Percentiles rank a stretch among this genome's conserved stretches.
Evolutionary conservation across 1,140 invertebrate species (phyloP).

Genomic region (Ips nitidus): DNA sequence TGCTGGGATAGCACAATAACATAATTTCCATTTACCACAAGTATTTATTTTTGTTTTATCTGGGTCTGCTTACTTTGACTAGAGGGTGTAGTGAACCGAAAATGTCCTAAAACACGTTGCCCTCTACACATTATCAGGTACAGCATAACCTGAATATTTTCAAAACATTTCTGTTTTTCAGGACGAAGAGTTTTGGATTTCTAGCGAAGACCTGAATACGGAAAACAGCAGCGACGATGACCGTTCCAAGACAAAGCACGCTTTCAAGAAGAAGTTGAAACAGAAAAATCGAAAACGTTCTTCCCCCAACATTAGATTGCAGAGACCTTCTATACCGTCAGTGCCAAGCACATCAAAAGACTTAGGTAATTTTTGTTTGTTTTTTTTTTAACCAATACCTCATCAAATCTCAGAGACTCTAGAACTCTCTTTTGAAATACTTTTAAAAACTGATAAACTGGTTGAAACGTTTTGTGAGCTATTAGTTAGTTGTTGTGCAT

Average conservation of each 20-base stretch:
- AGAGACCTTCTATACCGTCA: constrained; percentile 25
- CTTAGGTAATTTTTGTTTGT: constrained; percentile 6
- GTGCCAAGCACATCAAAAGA: constrained; percentile 23
- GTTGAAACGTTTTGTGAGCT: too few relatives aligned
- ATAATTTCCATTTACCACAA: too few relatives aligned
- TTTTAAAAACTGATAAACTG: too few relatives aligned
- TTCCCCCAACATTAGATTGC: constrained; percentile 24
- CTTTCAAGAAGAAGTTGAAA: constrained; percentile 25
- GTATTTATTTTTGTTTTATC: too few relatives aligned
- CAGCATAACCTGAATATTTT: too few relatives aligned
- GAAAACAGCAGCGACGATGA: constrained; percentile 44
- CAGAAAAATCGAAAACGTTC: constrained; percentile 30
- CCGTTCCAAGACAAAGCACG: constrained; percentile 4
- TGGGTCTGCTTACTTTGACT: too few relatives aligned
- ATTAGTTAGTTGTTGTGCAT: too few relatives aligned
- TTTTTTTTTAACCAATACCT: not conserved
- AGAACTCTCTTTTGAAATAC: too few relatives aligned
- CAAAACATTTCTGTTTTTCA: not conserved
- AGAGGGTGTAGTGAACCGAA: too few relatives aligned
- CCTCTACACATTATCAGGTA: too few relatives aligned
- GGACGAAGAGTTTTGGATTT: constrained; percentile 43
- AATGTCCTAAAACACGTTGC: too few relatives aligned
- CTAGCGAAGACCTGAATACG: constrained; percentile 43
- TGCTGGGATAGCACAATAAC: too few relatives aligned
- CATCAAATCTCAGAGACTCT: not conserved